Evolutionary conservation across 1,140 invertebrate genomes (phyloP).

Genomic region (Brachionus angularis): DNA sequence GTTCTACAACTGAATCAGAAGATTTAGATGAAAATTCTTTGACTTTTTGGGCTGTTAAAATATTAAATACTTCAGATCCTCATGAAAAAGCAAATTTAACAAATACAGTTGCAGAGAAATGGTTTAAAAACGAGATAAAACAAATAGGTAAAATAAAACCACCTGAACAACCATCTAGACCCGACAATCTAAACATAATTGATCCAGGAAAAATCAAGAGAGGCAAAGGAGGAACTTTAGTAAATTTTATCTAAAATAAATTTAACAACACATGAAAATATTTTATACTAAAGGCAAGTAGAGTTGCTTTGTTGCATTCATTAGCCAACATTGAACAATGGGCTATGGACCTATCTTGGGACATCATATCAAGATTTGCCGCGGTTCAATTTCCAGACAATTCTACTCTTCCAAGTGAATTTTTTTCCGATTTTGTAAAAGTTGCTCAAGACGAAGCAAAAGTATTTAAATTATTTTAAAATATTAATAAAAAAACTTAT

Average conservation of each 20-base stretch:
- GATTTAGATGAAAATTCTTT: conserved; percentile 43
- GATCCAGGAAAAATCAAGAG: conserved; percentile 46
- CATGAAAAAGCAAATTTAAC: conserved; percentile 46
- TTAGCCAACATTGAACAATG: conserved; percentile 48
- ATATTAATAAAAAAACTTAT: neutral
- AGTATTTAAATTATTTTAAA: conserved; percentile 15
- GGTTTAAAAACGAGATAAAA: conserved; percentile 45
- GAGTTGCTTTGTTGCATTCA: conserved; percentile 47
- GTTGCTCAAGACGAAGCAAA: conserved; percentile 47
- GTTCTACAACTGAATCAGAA: too few relatives aligned
- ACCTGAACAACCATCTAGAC: conserved; percentile 47
- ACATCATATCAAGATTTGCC: conserved; percentile 47
- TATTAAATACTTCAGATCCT: conserved; percentile 46
- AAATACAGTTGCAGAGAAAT: conserved; percentile 45
- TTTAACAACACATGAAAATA: neutral
- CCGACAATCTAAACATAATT: conserved; percentile 45
- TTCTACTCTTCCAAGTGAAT: conserved; percentile 45
- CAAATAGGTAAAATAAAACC: conserved; percentile 44
- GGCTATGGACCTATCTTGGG: conserved; percentile 48
- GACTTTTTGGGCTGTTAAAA: conserved; percentile 46
- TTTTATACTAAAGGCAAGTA: conserved; percentile 45
- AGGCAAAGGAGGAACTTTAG: conserved; percentile 46
- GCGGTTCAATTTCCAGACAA: conserved; percentile 34
- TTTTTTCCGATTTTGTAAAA: conserved; percentile 47
- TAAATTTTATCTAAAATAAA: conserved; percentile 17